phyloP scores from a whole-genome alignment of 2,888 invertebrate species.

The Polymixis lichenea region DNA sequence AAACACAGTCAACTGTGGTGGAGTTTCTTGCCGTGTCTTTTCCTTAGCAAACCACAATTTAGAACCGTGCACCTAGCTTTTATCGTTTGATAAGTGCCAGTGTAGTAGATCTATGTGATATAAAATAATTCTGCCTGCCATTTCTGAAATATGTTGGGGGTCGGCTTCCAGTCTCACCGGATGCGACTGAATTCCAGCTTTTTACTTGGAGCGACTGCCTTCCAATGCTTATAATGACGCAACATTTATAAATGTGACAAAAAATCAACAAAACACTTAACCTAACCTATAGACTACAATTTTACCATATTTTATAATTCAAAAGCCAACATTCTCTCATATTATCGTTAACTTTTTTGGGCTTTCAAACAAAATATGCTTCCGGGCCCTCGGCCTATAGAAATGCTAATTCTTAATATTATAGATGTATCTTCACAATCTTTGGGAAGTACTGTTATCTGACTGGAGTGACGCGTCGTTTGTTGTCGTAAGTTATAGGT shows the following conservation, averaged over 20 bases:
- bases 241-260: not conserved
- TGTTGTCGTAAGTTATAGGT: slow-evolving; percentile 5
- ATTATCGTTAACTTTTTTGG: not conserved
- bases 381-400: slow-evolving; percentile 23
- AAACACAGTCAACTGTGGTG: too few species aligned
- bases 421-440: slow-evolving; percentile 17
- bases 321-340: not conserved
- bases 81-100: too few species aligned
- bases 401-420: slow-evolving; percentile 30
- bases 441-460: slow-evolving; percentile 14
- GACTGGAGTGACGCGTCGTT: not conserved
- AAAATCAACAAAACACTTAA: not conserved
- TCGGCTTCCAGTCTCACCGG: not conserved
- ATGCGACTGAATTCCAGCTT: not conserved
- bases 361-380: slow-evolving; percentile 21
- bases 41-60: too few species aligned
- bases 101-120: too few species aligned
- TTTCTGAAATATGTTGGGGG: not conserved
- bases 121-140: too few species aligned
- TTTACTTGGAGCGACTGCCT: not conserved
- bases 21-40: too few species aligned
- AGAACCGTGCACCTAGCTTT: too few species aligned
- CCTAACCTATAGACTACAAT: not conserved
- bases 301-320: slow-evolving; percentile 5
- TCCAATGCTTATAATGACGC: not conserved